Evolutionary conservation across 2,888 invertebrate species (phyloP).

Genomic region (Cephus rjabovi): DNA sequence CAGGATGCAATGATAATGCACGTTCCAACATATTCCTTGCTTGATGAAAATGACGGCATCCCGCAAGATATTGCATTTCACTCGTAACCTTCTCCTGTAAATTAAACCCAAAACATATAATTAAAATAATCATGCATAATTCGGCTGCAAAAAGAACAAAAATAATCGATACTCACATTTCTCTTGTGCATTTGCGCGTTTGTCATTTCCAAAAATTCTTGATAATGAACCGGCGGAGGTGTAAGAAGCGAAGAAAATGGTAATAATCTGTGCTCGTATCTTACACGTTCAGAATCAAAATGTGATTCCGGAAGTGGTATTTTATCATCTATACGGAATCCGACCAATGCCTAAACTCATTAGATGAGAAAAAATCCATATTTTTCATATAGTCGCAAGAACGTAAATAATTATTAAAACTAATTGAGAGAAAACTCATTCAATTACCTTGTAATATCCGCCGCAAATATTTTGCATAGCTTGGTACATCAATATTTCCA

Average conservation of each 20-base stretch:
- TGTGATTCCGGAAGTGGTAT: constrained; percentile 86
- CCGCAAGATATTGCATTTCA: constrained; percentile 75
- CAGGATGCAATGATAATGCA: constrained; percentile 83
- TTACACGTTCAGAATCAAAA: constrained; percentile 93
- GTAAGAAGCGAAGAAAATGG: constrained; percentile 88
- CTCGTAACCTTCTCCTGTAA: constrained; percentile 55
- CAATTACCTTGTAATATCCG: constrained; percentile 88
- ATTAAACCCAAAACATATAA: neutral
- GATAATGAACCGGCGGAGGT: constrained; percentile 92
- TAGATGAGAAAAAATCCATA: constrained; percentile 3
- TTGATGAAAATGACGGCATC: constrained; percentile 93
- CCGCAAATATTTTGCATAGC: constrained; percentile 95
- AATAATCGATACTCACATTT: constrained; percentile 48
- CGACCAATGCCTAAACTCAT: constrained; percentile 81
- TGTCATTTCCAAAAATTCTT: constrained; percentile 89
- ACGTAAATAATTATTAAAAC: constrained; percentile 11
- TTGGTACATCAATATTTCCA: constrained; percentile 90
- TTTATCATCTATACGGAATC: constrained; percentile 89
- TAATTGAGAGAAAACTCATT: neutral
- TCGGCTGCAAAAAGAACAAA: neutral
- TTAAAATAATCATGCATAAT: neutral
- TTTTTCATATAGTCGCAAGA: constrained; percentile 2
- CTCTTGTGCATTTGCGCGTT: constrained; percentile 54
- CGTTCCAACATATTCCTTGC: constrained; percentile 88
- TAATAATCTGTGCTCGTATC: constrained; percentile 94